A percentile compares a stretch with the other conserved stretches of the same genome.
phyloP scores from a whole-genome alignment of 2,888 invertebrate genomes.

The Colostygia pectinataria region DNA sequence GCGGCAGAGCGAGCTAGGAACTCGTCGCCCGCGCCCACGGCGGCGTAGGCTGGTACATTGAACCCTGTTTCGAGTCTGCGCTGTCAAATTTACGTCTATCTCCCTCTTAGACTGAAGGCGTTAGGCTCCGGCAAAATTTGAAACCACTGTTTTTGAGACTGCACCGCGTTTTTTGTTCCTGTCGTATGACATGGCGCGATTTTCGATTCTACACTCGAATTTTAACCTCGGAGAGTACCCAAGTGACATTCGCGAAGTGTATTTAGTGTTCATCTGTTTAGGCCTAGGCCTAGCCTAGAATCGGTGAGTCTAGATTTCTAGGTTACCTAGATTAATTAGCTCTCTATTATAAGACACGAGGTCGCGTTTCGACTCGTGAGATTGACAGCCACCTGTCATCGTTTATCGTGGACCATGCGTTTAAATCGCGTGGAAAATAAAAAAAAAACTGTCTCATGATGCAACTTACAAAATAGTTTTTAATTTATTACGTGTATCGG shows the following conservation, averaged over 20 bases:
- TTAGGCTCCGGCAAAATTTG: conserved; percentile 42
- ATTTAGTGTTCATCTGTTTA: background rate
- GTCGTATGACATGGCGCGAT: conserved; percentile 30
- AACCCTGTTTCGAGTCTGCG: conserved; percentile 61
- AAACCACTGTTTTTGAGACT: conserved; percentile 45
- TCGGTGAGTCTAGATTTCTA: conserved; percentile 15
- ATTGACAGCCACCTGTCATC: conserved; percentile 9
- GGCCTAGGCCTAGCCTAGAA: conserved; percentile 10
- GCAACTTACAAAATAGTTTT: too few species aligned
- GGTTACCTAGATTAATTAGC: conserved; percentile 3
- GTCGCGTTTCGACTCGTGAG: background rate
- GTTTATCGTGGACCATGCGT: conserved; percentile 8
- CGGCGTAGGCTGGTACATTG: conserved; percentile 74
- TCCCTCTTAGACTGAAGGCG: conserved; percentile 53
- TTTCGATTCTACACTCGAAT: conserved; percentile 39
- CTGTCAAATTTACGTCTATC: conserved; percentile 53
- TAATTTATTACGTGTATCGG: too few species aligned
- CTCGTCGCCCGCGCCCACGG: conserved; percentile 72
- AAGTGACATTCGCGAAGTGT: background rate
- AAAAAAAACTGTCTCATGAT: too few species aligned
- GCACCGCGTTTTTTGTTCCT: conserved; percentile 34
- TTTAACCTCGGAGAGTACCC: background rate
- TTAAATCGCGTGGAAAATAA: background rate
- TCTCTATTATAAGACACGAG: background rate
- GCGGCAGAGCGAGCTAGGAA: conserved; percentile 49